These are phyloP conservation scores for Fragum sueziense DNA, from an alignment of 2,888 invertebrate species.

Conservation along the genomic window DNA sequence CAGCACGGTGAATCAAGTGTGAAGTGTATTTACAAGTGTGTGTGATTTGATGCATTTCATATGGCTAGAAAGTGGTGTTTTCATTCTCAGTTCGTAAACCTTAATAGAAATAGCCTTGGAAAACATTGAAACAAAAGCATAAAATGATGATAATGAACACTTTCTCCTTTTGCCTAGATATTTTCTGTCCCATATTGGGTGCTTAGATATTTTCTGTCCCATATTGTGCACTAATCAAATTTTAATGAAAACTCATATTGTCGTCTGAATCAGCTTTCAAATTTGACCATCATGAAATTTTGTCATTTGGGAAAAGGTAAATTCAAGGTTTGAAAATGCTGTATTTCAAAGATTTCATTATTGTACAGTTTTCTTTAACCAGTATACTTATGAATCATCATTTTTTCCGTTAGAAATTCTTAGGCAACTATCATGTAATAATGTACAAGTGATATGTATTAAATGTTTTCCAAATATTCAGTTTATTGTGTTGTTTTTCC, in stretches of 20 bases:
- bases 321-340: not conserved
- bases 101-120: too few relatives aligned
- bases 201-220: not conserved
- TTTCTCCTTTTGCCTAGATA: too few relatives aligned
- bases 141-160: not conserved
- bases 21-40: too few relatives aligned
- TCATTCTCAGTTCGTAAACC: too few relatives aligned
- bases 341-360: not conserved
- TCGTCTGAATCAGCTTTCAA: too few relatives aligned
- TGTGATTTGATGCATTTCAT: too few relatives aligned
- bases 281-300: too few relatives aligned
- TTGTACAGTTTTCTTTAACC: not conserved
- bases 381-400: too few relatives aligned
- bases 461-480: not conserved
- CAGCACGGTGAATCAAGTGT: too few relatives aligned
- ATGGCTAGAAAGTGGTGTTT: too few relatives aligned
- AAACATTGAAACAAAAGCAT: not conserved
- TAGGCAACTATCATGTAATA: constrained; percentile 1
- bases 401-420: not conserved
- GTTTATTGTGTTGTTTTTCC: not conserved
- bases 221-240: not conserved
- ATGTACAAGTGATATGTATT: constrained; percentile 12
- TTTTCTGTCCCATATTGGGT: too few relatives aligned
- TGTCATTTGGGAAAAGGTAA: too few relatives aligned
- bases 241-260: not conserved